These are phyloP conservation scores for Aphelenchoides bicaudatus DNA, from an alignment of 2,888 invertebrate genomes.

Conservation along the genomic window DNA sequence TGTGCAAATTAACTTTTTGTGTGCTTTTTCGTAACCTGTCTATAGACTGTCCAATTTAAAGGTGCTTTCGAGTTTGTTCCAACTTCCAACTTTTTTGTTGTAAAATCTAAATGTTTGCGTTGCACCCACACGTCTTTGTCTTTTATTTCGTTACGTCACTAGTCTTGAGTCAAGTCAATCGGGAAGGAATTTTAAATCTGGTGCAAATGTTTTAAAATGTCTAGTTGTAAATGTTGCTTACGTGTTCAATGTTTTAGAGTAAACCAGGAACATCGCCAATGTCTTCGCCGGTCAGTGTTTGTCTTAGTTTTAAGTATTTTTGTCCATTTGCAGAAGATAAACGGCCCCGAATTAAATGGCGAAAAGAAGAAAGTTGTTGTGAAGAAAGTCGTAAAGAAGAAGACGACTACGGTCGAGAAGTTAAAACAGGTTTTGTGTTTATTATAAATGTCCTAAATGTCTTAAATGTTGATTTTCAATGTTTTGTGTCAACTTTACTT, in stretches of 20 bases:
- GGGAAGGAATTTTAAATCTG: neutral
- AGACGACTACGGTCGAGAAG: slow-evolving; percentile 5
- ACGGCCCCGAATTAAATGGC: slow-evolving; percentile 29
- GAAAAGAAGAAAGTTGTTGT: slow-evolving; percentile 43
- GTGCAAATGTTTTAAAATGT: too few species aligned
- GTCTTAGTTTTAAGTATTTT: slow-evolving; percentile 1
- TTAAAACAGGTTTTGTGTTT: too few species aligned
- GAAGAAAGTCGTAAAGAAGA: slow-evolving; percentile 29
- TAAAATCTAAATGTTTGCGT: neutral
- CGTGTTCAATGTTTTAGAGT: slow-evolving; percentile 18
- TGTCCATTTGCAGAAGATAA: slow-evolving; percentile 22
- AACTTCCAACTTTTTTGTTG: neutral
- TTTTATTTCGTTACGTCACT: neutral
- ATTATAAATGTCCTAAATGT: too few species aligned
- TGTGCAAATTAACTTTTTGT: neutral
- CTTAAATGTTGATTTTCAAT: too few species aligned
- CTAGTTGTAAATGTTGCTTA: too few species aligned
- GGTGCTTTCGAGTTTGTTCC: neutral
- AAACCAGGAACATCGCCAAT: neutral
- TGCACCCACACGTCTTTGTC: neutral
- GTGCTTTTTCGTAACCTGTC: neutral
- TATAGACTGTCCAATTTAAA: neutral
- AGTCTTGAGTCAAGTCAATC: too few species aligned
- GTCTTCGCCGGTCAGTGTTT: slow-evolving; percentile 7
- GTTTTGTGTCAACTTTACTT: too few species aligned